Percentiles rank a stretch among this genome's conserved stretches.
Evolutionary conservation across 2,797 vertebrate genomes (phyloP).

Genomic region (Echiichthys vipera): DNA sequence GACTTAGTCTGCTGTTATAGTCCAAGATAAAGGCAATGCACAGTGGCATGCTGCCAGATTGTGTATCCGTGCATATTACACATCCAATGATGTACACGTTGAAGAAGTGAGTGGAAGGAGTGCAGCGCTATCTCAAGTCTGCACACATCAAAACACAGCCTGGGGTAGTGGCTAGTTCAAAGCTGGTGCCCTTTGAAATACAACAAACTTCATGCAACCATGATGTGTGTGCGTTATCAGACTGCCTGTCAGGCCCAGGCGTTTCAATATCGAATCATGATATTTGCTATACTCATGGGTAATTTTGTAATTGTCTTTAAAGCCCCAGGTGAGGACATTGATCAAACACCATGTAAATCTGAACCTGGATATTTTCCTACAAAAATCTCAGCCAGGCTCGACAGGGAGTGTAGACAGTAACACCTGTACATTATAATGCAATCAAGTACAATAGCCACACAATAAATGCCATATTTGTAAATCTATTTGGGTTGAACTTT

Average conservation of each 20-base stretch:
- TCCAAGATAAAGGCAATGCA: conserved; percentile 69
- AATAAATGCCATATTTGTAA: neutral
- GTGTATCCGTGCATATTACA: conserved; percentile 70
- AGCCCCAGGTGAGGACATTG: conserved; percentile 57
- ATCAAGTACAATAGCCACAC: neutral
- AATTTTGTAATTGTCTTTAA: conserved; percentile 68
- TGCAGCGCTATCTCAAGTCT: conserved; percentile 72
- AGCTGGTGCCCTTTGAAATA: conserved; percentile 81
- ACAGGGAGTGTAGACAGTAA: conserved; percentile 15
- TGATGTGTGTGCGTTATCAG: conserved; percentile 67
- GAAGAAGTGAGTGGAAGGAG: conserved; percentile 72
- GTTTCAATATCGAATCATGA: conserved; percentile 62
- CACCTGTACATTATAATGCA: neutral
- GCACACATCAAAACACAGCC: conserved; percentile 81
- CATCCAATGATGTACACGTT: conserved; percentile 66
- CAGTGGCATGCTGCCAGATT: conserved; percentile 74
- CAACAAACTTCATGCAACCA: conserved; percentile 70
- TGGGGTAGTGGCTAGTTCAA: conserved; percentile 75
- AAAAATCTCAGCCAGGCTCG: conserved; percentile 40
- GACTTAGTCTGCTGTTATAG: conserved; percentile 55
- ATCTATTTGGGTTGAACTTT: neutral
- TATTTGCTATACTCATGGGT: conserved; percentile 71
- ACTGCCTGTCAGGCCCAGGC: conserved; percentile 56
- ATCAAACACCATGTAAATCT: conserved; percentile 68
- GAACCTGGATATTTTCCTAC: conserved; percentile 41